Conservation (phyloP, 2,113 vertebrate species). For the Salvator merianae region DNA sequence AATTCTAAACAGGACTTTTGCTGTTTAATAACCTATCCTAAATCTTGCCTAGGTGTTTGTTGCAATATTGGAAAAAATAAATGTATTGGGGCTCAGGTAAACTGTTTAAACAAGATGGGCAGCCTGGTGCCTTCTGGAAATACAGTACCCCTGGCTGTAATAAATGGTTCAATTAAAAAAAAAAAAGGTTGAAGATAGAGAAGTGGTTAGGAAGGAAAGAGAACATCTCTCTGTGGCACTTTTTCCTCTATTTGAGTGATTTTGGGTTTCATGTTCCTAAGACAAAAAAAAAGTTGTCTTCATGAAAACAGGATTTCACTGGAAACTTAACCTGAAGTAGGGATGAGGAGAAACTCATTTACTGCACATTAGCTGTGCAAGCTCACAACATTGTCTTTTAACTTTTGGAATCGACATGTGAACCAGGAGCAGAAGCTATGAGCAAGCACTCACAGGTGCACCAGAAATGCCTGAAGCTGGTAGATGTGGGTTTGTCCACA, state of each 20-base stretch:
- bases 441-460: too few relatives aligned
- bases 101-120: neutral
- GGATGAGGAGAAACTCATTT: too few relatives aligned
- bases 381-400: too few relatives aligned
- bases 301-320: neutral
- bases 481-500: too few relatives aligned
- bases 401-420: too few relatives aligned
- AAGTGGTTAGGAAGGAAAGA: neutral
- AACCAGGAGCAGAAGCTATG: too few relatives aligned
- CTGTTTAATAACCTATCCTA: neutral
- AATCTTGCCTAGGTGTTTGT: neutral
- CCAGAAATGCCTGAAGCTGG: too few relatives aligned
- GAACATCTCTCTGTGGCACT: too few relatives aligned
- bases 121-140: neutral
- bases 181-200: neutral
- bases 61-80: neutral
- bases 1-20: neutral
- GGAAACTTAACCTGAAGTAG: too few relatives aligned
- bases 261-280: neutral
- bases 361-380: too few relatives aligned
- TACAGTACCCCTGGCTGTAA: neutral
- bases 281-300: neutral
- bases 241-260: neutral
- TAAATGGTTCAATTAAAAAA: conserved; percentile 9
- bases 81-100: neutral